These are phyloP conservation scores for Sebastiscus albofasciatus DNA, from an alignment of 2,797 vertebrate species.

Conservation along the genomic window DNA sequence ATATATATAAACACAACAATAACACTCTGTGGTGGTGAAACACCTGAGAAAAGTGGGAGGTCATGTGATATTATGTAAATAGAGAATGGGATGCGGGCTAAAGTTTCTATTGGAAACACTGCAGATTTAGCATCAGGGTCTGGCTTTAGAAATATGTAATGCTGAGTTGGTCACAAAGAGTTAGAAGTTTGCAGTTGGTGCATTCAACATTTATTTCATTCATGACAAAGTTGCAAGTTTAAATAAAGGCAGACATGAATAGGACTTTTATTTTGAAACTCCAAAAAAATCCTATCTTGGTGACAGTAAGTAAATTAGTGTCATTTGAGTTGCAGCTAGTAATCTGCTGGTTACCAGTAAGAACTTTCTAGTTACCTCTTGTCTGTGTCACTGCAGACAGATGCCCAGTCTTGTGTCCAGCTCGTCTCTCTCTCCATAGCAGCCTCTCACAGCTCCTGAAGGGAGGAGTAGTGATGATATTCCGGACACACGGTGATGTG, in stretches of 20 bases:
- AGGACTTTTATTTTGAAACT: slow-evolving; percentile 46
- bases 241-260: too few species aligned
- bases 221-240: neutral
- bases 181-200: neutral
- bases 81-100: slow-evolving; percentile 11
- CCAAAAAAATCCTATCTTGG: neutral
- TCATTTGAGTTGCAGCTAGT: neutral
- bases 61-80: slow-evolving; percentile 34
- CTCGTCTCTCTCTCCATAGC: neutral
- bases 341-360: neutral
- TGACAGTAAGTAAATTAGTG: neutral
- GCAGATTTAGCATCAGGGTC: neutral
- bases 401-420: neutral
- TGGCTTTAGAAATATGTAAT: neutral
- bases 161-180: neutral
- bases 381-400: slow-evolving; percentile 16
- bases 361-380: slow-evolving; percentile 66
- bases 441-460: neutral
- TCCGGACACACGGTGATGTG: neutral
- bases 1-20: neutral
- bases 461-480: neutral
- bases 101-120: slow-evolving; percentile 32
- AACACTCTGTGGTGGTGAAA: neutral
- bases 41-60: neutral
- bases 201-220: neutral